Evolutionary conservation across 2,888 invertebrate genomes (phyloP).

Genomic region (Steinernema hermaphroditum): DNA sequence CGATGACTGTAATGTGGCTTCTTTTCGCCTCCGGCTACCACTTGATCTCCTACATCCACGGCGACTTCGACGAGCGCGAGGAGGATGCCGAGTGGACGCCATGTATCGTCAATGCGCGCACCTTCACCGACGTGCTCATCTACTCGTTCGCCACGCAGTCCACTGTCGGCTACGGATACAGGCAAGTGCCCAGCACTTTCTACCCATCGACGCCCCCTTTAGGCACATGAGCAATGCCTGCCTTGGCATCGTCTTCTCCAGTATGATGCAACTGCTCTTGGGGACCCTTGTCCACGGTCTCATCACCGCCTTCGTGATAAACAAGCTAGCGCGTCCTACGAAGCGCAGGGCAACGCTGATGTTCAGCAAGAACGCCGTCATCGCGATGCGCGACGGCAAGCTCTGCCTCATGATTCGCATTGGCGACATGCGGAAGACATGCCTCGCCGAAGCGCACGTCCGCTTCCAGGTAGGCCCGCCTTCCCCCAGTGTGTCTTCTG

Average conservation of each 20-base stretch:
- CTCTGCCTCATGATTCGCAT: constrained; percentile 41
- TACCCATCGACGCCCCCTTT: too few species aligned
- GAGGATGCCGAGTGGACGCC: not conserved
- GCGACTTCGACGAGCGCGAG: not conserved
- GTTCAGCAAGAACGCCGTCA: constrained; percentile 37
- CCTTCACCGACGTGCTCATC: constrained; percentile 17
- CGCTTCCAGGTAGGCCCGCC: constrained; percentile 71
- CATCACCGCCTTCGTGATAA: constrained; percentile 68
- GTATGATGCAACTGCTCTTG: not conserved
- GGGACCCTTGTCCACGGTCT: constrained; percentile 50
- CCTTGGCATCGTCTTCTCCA: not conserved
- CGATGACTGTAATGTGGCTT: not conserved
- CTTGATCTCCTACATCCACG: not conserved
- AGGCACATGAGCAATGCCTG: constrained; percentile 15
- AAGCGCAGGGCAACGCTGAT: constrained; percentile 65
- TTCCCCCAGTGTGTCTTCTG: too few species aligned
- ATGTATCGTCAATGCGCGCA: not conserved
- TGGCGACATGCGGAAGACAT: constrained; percentile 71
- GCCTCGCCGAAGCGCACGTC: constrained; percentile 93
- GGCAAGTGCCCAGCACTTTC: not conserved
- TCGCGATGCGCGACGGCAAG: constrained; percentile 39
- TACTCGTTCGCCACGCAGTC: constrained; percentile 38
- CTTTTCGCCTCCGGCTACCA: not conserved
- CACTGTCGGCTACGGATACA: constrained; percentile 39
- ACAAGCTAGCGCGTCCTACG: constrained; percentile 69